Evolutionary conservation across 2,113 vertebrate species (phyloP), one percentile per base, ranked within the genome.

Genomic region (Triplophysa rosa): DNA sequence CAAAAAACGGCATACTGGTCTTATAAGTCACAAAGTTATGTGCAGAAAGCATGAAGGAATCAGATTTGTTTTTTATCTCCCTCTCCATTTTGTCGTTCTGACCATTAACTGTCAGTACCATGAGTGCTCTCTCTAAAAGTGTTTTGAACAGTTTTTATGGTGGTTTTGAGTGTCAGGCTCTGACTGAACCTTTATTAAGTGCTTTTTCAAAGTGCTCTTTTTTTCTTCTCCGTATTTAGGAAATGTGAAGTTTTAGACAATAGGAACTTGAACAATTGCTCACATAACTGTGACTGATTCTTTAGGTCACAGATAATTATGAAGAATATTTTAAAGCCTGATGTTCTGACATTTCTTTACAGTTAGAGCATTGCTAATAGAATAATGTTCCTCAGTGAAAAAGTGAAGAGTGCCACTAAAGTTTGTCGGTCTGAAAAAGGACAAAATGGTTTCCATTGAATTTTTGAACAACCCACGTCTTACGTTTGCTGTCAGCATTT

Each of bases 381-480:
- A 37, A 37, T 37, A 37, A 64, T 17, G 24, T 29, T 29, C 19
- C 23, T 56, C 67, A 16, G 11, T 52, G 45, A 63, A 42, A 54
- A 45, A 64, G 26, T 75, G 33, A 19, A 64, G 59, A 26, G 33
- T 74, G 79, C 73, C 69, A 59, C 23, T 4, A 9, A 54, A 56
- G 40, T 56, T 49, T 77, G 9, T 64, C 59, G 66, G 17, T 17
- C 66, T 11, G 45, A 56, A 59, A 66, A 29, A 56, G 66, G 73
- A 77, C 67, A 77, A 61, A 77, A 77, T 77, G 68, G 67, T 67
- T 78, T 45, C 62, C 23, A 64, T 59, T 78, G 67, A 82, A 78
- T 82, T 82, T 78, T 78, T 82, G 59, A 82, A 66, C 67, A 82
- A 33, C 56, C 47, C 66, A 68, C 61, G 64, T 70, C 75, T 58